Evolutionary conservation across 37 sponge, comb jelly and placozoan species (phyloP).

Genomic region (Geodia barretti): DNA sequence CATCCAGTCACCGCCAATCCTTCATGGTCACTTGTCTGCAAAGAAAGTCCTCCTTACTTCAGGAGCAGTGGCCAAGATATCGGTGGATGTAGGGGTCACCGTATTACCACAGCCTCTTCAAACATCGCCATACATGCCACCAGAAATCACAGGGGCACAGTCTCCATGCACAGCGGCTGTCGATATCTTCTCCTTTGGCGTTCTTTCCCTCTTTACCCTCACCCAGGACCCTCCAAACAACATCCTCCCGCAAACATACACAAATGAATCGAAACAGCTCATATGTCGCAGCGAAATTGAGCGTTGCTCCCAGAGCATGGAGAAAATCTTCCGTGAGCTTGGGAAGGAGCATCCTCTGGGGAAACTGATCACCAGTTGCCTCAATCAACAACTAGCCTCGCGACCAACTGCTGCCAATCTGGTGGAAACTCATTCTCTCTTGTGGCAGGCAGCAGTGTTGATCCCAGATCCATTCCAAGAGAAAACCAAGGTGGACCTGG

Average conservation of each 20-base stretch:
- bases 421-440: too few species aligned
- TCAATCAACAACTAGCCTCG: background rate
- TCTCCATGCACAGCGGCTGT: background rate
- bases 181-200: conserved; percentile 42
- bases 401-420: too few species aligned
- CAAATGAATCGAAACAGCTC: too few species aligned
- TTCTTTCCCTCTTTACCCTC: conserved; percentile 24
- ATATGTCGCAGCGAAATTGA: too few species aligned
- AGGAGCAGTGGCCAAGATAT: conserved; percentile 42
- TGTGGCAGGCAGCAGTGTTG: too few species aligned
- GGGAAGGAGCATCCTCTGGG: conserved; percentile 11
- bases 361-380: background rate
- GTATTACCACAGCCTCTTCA: background rate
- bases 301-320: too few species aligned
- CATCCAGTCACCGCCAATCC: conserved; percentile 13
- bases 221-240: background rate
- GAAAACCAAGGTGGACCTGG: too few species aligned
- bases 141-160: too few species aligned
- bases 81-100: conserved; percentile 36
- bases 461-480: too few species aligned
- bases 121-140: background rate
- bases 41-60: conserved; percentile 21
- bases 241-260: too few species aligned
- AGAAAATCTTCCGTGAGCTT: background rate
- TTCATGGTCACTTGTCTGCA: conserved; percentile 27